These are phyloP conservation scores for Perizoma affinitatum DNA, from an alignment of 2,888 invertebrate genomes.

Conservation along the genomic window DNA sequence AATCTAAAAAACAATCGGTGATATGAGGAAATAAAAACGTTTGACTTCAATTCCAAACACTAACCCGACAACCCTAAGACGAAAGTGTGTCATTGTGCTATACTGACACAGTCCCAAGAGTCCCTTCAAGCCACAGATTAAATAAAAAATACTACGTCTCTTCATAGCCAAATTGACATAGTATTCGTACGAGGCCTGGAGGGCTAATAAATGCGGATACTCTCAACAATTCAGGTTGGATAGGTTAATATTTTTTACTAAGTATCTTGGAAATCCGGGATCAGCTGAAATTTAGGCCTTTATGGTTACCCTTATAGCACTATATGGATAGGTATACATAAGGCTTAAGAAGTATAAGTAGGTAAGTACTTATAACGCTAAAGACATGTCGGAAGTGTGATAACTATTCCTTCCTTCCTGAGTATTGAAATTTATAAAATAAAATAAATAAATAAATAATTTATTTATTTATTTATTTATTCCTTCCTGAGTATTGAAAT, in stretches of 20 bases:
- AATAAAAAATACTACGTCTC: conserved; percentile 2
- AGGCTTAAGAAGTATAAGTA: no score
- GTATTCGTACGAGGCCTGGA: conserved; percentile 15
- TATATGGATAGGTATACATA: no score
- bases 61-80: conserved; percentile 12
- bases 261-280: not conserved
- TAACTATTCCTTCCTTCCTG: no score
- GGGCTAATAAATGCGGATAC: conserved; percentile 25
- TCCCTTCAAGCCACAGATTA: conserved; percentile 7
- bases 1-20: not conserved
- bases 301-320: no score
- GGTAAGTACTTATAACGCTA: no score
- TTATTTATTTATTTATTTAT: no score
- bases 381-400: no score
- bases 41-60: conserved; percentile 4
- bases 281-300: not conserved
- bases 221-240: conserved; percentile 21
- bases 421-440: no score
- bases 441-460: no score
- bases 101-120: conserved; percentile 22
- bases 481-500: no score
- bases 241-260: not conserved
- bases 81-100: conserved; percentile 18
- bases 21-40: conserved; percentile 14
- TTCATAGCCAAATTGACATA: conserved; percentile 16